A percentile compares a stretch with the other conserved stretches of the same genome.
Conservation (phyloP, 2,888 invertebrate species). For the Halictus ligatus region DNA sequence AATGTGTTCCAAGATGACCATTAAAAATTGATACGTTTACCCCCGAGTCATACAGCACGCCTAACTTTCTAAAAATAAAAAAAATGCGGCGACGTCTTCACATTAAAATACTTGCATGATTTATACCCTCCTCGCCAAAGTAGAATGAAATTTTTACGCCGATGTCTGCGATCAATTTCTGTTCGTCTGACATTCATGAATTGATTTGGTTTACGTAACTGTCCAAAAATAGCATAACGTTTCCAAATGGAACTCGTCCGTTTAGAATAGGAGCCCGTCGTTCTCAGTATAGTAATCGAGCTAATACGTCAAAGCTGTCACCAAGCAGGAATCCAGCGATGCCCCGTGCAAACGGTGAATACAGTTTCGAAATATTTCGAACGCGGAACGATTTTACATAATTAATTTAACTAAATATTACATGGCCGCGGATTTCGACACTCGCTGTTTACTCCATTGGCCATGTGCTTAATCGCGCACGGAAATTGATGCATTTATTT, state of each 20-base stretch:
- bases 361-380: neutral
- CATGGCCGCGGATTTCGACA: neutral
- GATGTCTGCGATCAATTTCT: neutral
- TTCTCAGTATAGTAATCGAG: neutral
- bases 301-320: too few relatives aligned
- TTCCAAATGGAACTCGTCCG: neutral
- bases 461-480: neutral
- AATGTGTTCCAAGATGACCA: neutral
- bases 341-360: neutral
- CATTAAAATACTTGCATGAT: neutral
- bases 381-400: neutral
- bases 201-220: neutral
- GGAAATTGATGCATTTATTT: constrained; percentile 6
- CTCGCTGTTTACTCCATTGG: neutral
- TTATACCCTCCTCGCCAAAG: neutral
- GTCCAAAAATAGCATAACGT: neutral
- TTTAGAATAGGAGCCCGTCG: neutral
- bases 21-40: neutral
- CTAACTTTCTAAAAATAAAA: neutral
- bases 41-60: neutral
- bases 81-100: neutral
- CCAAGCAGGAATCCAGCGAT: neutral
- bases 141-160: neutral
- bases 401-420: constrained; percentile 10
- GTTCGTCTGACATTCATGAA: neutral